These are phyloP conservation scores for Pterostichus niger DNA, from an alignment of 2,888 invertebrate species.

Conservation along the genomic window DNA sequence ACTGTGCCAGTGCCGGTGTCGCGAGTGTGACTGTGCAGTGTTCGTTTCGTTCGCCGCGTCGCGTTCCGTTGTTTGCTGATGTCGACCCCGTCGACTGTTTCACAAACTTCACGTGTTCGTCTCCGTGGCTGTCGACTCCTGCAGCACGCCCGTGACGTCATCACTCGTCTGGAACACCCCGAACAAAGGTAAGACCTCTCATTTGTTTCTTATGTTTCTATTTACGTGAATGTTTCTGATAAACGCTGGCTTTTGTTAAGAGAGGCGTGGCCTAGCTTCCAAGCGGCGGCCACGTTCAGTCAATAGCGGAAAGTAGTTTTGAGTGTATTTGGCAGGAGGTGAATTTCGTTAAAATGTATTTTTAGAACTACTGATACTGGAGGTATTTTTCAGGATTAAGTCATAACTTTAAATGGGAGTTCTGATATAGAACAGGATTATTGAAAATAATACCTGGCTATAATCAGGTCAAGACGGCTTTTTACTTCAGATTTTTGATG, in stretches of 20 bases:
- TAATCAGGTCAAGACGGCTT: no score
- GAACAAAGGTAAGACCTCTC: neutral
- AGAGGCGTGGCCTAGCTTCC: conserved; percentile 49
- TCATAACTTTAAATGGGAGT: neutral
- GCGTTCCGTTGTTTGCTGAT: neutral
- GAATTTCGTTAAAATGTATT: no score
- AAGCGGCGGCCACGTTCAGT: conserved; percentile 2
- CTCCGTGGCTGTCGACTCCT: neutral
- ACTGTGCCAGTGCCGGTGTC: conserved; percentile 28
- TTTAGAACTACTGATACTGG: no score
- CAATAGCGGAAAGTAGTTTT: conserved; percentile 58
- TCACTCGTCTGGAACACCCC: neutral
- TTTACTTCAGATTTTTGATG: no score
- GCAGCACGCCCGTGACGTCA: neutral
- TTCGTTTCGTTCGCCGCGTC: conserved; percentile 40
- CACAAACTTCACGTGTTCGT: neutral
- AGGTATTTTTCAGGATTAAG: conserved; percentile 18
- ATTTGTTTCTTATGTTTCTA: conserved; percentile 1
- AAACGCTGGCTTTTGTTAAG: neutral
- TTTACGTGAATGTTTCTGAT: neutral
- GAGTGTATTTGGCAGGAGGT: conserved; percentile 12
- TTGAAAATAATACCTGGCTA: no score
- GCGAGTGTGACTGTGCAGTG: conserved; percentile 46
- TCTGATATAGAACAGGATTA: no score
- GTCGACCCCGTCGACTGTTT: neutral